phyloP scores from a whole-genome alignment of 1,140 invertebrate species.

The Melitaea cinxia region DNA sequence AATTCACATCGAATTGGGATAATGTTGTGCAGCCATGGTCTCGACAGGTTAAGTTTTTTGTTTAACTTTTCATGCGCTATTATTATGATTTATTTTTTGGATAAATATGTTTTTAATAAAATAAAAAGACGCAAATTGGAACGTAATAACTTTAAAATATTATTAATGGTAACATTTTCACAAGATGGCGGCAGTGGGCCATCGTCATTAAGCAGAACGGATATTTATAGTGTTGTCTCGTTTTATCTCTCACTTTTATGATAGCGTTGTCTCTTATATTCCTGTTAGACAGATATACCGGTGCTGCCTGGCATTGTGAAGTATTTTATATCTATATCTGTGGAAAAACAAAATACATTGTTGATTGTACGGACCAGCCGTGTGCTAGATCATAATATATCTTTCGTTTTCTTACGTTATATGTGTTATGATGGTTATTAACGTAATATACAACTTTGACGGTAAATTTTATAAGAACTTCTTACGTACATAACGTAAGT shows the following conservation, averaged over 20 bases:
- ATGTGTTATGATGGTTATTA: constrained; percentile 47
- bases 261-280: constrained; percentile 41
- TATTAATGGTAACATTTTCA: constrained; percentile 42
- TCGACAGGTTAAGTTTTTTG: too few species aligned
- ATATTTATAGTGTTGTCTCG: constrained; percentile 37
- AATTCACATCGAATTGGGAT: too few species aligned
- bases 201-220: constrained; percentile 33
- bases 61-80: too few species aligned
- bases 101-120: not conserved
- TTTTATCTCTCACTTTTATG: constrained; percentile 25
- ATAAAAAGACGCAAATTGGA: constrained; percentile 23
- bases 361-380: constrained; percentile 62
- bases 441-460: constrained; percentile 39
- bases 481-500: constrained; percentile 7
- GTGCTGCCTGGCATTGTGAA: constrained; percentile 22
- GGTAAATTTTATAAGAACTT: constrained; percentile 25
- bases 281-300: constrained; percentile 17
- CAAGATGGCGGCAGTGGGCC: constrained; percentile 52
- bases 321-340: constrained; percentile 39
- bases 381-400: constrained; percentile 58
- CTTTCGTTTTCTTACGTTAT: constrained; percentile 53
- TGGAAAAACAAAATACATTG: constrained; percentile 67
- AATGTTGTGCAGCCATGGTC: too few species aligned
- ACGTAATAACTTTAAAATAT: constrained; percentile 28
- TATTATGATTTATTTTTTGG: too few species aligned